Evolutionary conservation across 35 echinoderm and acorn worm species (phyloP).

Genomic region (Acanthaster planci): DNA sequence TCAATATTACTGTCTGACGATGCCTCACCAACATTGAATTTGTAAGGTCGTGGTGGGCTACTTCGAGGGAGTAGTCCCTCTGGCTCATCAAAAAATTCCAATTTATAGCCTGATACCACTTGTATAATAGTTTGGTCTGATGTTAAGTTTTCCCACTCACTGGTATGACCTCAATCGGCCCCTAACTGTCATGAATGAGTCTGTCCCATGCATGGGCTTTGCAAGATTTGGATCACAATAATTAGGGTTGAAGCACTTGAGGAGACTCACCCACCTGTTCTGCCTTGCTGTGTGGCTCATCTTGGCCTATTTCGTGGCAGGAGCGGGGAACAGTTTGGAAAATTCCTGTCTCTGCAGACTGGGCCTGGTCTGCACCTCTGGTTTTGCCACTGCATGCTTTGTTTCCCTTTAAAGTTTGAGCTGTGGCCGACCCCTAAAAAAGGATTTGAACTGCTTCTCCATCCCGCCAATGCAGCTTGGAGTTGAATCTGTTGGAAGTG

Average conservation of each 20-base stretch:
- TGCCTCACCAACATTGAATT: constrained; percentile 22
- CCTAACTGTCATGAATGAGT: neutral
- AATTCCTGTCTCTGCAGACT: neutral
- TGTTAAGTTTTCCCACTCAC: constrained; percentile 55
- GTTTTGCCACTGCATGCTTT: neutral
- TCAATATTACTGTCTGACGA: constrained; percentile 46
- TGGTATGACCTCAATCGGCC: constrained; percentile 54
- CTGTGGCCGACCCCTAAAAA: neutral
- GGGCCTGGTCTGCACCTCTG: neutral
- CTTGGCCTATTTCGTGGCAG: neutral
- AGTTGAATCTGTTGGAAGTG: neutral
- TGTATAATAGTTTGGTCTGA: constrained; percentile 53
- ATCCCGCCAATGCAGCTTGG: neutral
- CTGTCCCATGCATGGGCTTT: neutral
- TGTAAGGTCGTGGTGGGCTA: constrained; percentile 42
- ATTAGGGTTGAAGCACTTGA: neutral
- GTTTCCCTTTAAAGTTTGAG: neutral
- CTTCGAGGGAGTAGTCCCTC: constrained; percentile 15
- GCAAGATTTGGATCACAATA: neutral
- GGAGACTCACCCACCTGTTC: neutral
- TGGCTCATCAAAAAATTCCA: constrained; percentile 53
- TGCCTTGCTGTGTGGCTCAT: no score
- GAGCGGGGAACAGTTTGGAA: neutral
- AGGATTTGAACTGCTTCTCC: neutral
- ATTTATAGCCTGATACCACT: constrained; percentile 53